Evolutionary conservation across 2,797 vertebrate genomes (phyloP), one percentile per base, ranked within the genome.

Genomic region (Ambastaia sidthimunki): DNA sequence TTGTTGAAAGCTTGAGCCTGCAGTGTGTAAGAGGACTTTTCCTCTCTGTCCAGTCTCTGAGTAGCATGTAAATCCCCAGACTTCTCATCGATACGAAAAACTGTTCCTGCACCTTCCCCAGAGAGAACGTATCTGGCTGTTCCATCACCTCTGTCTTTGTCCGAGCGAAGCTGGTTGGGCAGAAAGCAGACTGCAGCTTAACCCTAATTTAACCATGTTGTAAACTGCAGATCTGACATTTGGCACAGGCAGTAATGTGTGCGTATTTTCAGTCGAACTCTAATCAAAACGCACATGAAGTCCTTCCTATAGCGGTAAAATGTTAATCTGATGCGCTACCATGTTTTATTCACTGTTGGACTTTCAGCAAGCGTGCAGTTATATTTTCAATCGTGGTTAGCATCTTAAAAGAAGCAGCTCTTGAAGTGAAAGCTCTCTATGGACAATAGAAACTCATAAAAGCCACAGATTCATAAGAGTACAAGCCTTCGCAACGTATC

Each of bases 51-150:
- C 74, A 96, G 90, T 82, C 95, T 93, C 86, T 96, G 94, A 0
- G 93, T 95, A 83, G 94, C 95, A 0, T 96, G 95, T 82, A 96
- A 95, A 89, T 96, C 95, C 0, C 95, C 95, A 0, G 95, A 95
- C 83, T 95, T 87, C 89, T 96, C 95, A 0, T 96, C 94, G 0
- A 96, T 96, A 84, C 95, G 92, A 90, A 96, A 96, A 85, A 96
- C 93, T 79, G 94, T 95, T 70, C 95, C 95, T 0, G 95, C 95
- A 0, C 95, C 95, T 85, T 96, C 95, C 1, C 95, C 95, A 0
- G 95, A 95, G 91, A 96, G 95, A 12, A 95, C 93, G 85, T 96
- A 96, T 84, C 95, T 96, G 86, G 95, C 95, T 75, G 93, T 93
- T 50, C 95, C 93, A 0, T 96, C 95, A 0, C 94, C 95, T 81